Conservation (phyloP, 2,797 vertebrate genomes). For the Acanthiza pusilla region DNA sequence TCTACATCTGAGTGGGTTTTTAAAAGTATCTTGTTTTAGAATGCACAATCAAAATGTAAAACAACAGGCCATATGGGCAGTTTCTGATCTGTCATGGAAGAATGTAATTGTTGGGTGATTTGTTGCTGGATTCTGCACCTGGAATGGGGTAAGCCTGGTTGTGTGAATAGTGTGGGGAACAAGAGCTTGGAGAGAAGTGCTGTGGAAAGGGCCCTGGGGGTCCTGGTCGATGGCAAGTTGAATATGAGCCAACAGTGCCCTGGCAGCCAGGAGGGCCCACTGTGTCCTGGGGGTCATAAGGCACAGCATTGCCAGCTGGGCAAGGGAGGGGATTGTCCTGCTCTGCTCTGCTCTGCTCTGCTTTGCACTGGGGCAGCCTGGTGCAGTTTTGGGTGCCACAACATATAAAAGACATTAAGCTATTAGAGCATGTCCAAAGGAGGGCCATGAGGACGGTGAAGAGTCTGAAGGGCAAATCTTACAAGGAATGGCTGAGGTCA, state of each 20-base stretch:
- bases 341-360: not conserved
- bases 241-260: not conserved
- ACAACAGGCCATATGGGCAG: not conserved
- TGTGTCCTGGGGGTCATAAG: fast-evolving
- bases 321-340: fast-evolving
- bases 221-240: fast-evolving
- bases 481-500: not conserved
- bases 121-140: not conserved
- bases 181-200: not conserved
- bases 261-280: not conserved
- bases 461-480: not conserved
- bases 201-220: not conserved
- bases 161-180: not conserved
- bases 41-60: not conserved
- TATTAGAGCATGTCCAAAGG: not conserved
- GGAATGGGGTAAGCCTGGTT: not conserved
- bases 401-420: not conserved
- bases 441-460: not conserved
- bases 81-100: not conserved
- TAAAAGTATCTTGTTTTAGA: not conserved
- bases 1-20: not conserved
- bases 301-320: fast-evolving
- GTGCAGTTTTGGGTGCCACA: not conserved
- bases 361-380: not conserved
- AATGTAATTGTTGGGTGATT: not conserved